Evolutionary conservation across 2,888 invertebrate species (phyloP).

Genomic region (Acronicta leporina): DNA sequence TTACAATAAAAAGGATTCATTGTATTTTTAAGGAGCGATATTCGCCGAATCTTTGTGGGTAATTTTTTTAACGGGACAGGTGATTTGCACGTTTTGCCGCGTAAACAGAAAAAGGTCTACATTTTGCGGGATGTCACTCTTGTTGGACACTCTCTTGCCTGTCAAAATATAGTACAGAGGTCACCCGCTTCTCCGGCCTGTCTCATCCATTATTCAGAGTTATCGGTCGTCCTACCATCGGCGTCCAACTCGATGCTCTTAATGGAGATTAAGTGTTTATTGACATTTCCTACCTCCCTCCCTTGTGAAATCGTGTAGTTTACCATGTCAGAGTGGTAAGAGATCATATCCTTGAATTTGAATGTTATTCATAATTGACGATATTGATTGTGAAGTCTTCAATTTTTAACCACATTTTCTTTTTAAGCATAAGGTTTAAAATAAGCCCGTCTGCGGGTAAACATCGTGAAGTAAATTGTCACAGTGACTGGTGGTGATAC

Average conservation of each 20-base stretch:
- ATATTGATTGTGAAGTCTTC: conserved; percentile 6
- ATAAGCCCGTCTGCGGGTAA: conserved; percentile 11
- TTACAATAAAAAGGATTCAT: conserved; percentile 45
- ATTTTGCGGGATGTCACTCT: conserved; percentile 45
- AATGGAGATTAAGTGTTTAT: conserved; percentile 77
- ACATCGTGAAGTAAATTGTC: conserved; percentile 32
- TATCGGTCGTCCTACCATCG: conserved; percentile 63
- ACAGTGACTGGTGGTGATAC: conserved; percentile 23
- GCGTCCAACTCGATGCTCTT: conserved; percentile 68
- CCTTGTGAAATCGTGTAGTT: conserved; percentile 48
- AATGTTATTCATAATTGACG: conserved; percentile 13
- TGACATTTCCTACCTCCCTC: conserved; percentile 63
- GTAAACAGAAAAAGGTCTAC: conserved; percentile 55
- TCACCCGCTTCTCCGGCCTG: conserved; percentile 63
- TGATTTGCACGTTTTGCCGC: conserved; percentile 53
- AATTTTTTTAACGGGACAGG: conserved; percentile 49
- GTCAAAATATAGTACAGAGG: conserved; percentile 60
- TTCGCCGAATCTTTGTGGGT: conserved; percentile 29
- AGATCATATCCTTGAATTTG: conserved; percentile 1
- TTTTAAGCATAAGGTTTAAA: not conserved
- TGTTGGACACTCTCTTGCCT: conserved; percentile 48
- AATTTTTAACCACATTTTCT: too few species aligned
- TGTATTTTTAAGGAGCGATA: conserved; percentile 46
- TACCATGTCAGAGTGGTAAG: conserved; percentile 10
- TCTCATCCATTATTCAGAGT: conserved; percentile 79